Conservation (phyloP, 2,113 vertebrate genomes). For the Rhinolophus ferrumequinum region DNA sequence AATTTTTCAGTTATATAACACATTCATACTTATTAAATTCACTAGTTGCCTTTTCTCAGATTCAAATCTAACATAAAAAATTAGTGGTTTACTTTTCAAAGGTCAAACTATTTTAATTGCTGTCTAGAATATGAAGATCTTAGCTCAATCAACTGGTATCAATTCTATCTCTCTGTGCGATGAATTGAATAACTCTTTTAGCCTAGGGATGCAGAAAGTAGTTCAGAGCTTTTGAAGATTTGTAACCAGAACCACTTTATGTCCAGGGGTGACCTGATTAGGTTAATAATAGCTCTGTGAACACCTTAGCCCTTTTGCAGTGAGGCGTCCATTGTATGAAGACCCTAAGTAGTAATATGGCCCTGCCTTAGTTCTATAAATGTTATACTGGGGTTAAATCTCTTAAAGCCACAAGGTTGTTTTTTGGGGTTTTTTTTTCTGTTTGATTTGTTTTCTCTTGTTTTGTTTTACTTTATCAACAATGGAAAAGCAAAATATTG, state of each 20-base stretch:
- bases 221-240: slow-evolving; percentile 74
- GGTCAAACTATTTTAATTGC: slow-evolving; percentile 72
- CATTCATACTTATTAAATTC: slow-evolving; percentile 65
- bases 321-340: neutral
- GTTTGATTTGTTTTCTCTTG: neutral
- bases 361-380: neutral
- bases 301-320: slow-evolving; percentile 11
- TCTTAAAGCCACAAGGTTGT: neutral
- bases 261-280: slow-evolving; percentile 64
- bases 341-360: neutral
- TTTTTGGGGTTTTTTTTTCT: neutral
- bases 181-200: slow-evolving; percentile 66
- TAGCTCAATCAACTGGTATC: slow-evolving; percentile 59
- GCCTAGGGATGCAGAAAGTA: slow-evolving; percentile 55
- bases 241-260: slow-evolving; percentile 56
- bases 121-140: slow-evolving; percentile 64
- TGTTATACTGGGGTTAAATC: neutral
- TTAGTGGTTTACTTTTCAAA: slow-evolving; percentile 67
- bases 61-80: slow-evolving; percentile 58
- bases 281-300: slow-evolving; percentile 65
- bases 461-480: neutral
- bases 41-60: slow-evolving; percentile 45
- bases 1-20: slow-evolving; percentile 44
- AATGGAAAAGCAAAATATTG: neutral
- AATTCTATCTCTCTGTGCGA: slow-evolving; percentile 62